Percentiles rank a stretch among this genome's conserved stretches.
phyloP scores from a whole-genome alignment of 2,888 invertebrate species.

The Brenthis ino region DNA sequence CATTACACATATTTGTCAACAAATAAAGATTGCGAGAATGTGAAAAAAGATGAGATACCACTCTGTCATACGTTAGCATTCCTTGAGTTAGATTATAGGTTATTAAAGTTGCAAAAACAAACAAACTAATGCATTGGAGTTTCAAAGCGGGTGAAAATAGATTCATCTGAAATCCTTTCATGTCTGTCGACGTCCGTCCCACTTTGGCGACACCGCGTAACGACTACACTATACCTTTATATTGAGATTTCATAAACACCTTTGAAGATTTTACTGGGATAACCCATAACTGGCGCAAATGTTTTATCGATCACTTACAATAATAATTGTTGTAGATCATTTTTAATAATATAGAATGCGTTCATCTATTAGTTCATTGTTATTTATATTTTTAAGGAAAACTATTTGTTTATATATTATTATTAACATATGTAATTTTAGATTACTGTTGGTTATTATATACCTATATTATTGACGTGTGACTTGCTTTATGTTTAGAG shows the following conservation, averaged over 20 bases:
- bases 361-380: no score
- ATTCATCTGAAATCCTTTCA: constrained; percentile 75
- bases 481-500: no score
- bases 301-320: no score
- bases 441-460: no score
- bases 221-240: constrained; percentile 35
- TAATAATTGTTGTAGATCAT: background rate
- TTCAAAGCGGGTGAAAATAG: constrained; percentile 79
- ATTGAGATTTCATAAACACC: constrained; percentile 37
- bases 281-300: background rate
- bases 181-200: constrained; percentile 55
- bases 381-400: no score
- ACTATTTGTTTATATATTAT: no score
- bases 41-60: constrained; percentile 1
- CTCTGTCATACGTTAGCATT: constrained; percentile 42
- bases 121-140: constrained; percentile 61
- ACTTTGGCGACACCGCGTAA: constrained; percentile 50
- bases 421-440: no score
- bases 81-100: constrained; percentile 49
- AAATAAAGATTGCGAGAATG: background rate
- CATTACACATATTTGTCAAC: background rate
- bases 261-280: constrained; percentile 16
- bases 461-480: no score
- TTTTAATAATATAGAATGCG: background rate
- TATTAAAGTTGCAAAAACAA: constrained; percentile 73